A percentile compares a stretch with the other conserved stretches of the same genome.
Conservation (phyloP, 2,113 vertebrate genomes). For the Cyanistes caeruleus region DNA sequence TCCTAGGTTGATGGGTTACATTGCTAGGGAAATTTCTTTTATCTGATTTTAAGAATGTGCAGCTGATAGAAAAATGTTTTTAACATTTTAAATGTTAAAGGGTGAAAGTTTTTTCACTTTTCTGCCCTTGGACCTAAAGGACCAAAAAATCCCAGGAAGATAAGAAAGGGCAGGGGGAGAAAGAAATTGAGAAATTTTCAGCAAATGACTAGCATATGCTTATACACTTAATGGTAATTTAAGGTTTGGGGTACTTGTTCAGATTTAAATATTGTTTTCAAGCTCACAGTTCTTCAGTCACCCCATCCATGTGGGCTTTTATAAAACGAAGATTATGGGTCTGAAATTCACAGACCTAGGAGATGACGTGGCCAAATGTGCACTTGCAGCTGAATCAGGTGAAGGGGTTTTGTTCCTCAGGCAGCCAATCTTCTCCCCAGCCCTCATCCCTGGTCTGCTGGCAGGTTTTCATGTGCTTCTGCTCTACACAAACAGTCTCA, state of each 20-base stretch:
- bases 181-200: neutral
- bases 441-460: neutral
- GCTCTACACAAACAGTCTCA: neutral
- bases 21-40: neutral
- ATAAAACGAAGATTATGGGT: neutral
- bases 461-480: neutral
- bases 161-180: accelerated
- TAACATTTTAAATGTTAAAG: no score
- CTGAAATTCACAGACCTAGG: neutral
- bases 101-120: neutral
- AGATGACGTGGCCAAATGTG: neutral
- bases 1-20: neutral
- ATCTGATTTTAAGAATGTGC: neutral
- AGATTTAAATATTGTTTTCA: neutral
- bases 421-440: neutral
- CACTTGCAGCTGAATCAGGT: neutral
- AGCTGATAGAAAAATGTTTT: neutral
- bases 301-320: neutral
- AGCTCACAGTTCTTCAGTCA: neutral
- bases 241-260: neutral
- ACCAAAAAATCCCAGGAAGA: accelerated
- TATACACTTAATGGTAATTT: neutral
- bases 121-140: neutral
- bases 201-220: neutral
- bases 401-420: neutral